Evolutionary conservation across 2,797 vertebrate genomes (phyloP), one percentile per base, ranked within the genome.

Genomic region (Antrozous pallidus): DNA sequence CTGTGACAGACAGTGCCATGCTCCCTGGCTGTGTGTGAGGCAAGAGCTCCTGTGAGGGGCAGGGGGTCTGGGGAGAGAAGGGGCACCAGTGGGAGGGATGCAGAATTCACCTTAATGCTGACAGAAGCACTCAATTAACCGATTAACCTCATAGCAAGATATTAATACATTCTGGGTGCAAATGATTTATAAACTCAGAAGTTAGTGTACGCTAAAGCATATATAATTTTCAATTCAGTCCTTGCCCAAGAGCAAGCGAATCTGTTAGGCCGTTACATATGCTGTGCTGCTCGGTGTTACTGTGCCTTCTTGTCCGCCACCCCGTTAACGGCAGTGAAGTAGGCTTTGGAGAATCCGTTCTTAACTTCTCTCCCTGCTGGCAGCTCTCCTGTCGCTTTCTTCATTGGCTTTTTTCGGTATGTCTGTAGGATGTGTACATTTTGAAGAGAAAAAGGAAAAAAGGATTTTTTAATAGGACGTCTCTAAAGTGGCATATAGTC

Each of bases 321-420:
- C 88, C 99, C 98, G 0, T 99, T 99, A 47, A 97, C 93, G 42
- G 93, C 81, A 12, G 94, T 74, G 54, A 98, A 95, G 95, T 97
- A 97, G 89, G 98, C 98, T 96, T 98, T 99, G 95, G 98, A 97
- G 96, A 98, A 98, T 69, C 98, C 98, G 0, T 98, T 98, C 96
- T 97, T 98, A 42, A 98, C 70, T 96, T 98, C 98, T 87, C 94
- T 97, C 79, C 96, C 94, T 77, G 73, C 84, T 45, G 94, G 58
- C 0, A 47, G 84, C 79, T 96, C 96, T 88, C 97, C 98, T 33
- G 5, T 6, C 33, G 95, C 96, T 56, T 90, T 98, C 97, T 97
- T 98, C 74, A 90, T 78, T 94, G 97, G 97, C 95, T 96, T 98
- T 97, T 98, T 98, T 96, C 22, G 97, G 95, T 99, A 99, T 11